Evolutionary conservation across 2,888 invertebrate species (phyloP).

Genomic region (Calephelis perditalis): DNA sequence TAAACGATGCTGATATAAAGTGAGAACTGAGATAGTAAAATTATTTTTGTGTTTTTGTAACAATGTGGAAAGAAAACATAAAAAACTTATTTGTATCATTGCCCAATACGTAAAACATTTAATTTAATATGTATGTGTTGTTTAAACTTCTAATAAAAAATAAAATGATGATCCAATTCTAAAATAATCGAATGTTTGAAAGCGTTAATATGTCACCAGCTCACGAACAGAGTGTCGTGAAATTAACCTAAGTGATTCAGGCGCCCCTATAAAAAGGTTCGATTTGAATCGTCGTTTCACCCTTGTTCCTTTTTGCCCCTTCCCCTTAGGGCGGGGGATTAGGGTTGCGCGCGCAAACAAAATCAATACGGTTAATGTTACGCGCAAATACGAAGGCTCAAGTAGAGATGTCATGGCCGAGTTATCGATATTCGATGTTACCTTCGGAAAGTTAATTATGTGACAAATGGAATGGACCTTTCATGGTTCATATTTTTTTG

Average conservation of each 20-base stretch:
- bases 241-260: slow-evolving; percentile 67
- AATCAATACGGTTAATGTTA: slow-evolving; percentile 71
- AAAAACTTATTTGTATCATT: too few species aligned
- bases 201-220: slow-evolving; percentile 23
- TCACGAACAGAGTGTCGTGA: slow-evolving; percentile 38
- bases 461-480: too few species aligned
- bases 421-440: slow-evolving; percentile 53
- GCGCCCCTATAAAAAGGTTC: slow-evolving; percentile 69
- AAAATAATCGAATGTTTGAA: slow-evolving; percentile 4
- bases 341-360: slow-evolving; percentile 69
- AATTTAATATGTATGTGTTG: too few species aligned
- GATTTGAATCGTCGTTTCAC: slow-evolving; percentile 66
- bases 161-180: neutral
- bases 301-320: slow-evolving; percentile 57
- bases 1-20: too few species aligned
- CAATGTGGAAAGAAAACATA: too few species aligned
- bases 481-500: too few species aligned
- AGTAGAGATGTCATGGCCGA: slow-evolving; percentile 62
- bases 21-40: too few species aligned
- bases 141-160: neutral
- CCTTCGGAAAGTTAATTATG: slow-evolving; percentile 3
- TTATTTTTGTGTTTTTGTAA: too few species aligned
- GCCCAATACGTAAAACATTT: too few species aligned
- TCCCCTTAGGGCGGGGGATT: slow-evolving; percentile 37
- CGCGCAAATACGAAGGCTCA: slow-evolving; percentile 64